Evolutionary conservation across 2,888 invertebrate species (phyloP), one percentile per base, ranked within the genome.

Genomic region (Isotomurus palustris): DNA sequence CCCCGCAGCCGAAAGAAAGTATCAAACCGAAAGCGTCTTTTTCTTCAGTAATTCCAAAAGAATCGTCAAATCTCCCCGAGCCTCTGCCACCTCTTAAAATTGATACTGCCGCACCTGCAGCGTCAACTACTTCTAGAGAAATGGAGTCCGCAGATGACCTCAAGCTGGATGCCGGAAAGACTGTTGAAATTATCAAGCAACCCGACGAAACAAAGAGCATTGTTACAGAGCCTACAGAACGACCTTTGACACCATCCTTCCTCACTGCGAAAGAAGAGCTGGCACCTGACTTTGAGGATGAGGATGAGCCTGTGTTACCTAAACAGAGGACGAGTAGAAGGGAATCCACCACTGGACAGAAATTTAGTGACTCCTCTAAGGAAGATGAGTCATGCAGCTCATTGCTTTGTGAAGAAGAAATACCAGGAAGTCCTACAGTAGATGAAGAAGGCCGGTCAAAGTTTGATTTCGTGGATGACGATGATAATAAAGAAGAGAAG

Each of bases 331-430:
- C 14, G 32, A 32, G 44, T 24, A 17, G 32, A 35, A 5, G 12
- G 6, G 19, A 21, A 35, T 2, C 27, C 25, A 21, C 21, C 22
- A 4, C 5, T 19, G 5, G 22, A 3, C 6, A 8, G 8, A 44
- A 22, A 44, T 24, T 5, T 22, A 5, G 19, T 10, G 47, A 32
- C 8, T 32, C n/a, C n/a, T n/a, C 14, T 5, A 56, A 60, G 56
- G 58, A 58, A 29, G 61, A 70, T 45, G 61, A 66, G 53, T 59
- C 68, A 32, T 59, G 65, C 50, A 61, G 64, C 67, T 87, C 88
- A 53, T 77, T 90, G 67, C 77, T 91, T 12, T 92, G 92, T 75
- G 89, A 90, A 74, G 92, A 92, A 77, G 91, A 89, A 25, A 91
- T 92, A 73, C 92, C 91, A 0, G 88, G 91, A 22, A 91, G 90